A percentile compares a stretch with the other conserved stretches of the same genome.
Conservation (phyloP, 2,113 vertebrate species). For the Ramphastos sulfuratus region DNA sequence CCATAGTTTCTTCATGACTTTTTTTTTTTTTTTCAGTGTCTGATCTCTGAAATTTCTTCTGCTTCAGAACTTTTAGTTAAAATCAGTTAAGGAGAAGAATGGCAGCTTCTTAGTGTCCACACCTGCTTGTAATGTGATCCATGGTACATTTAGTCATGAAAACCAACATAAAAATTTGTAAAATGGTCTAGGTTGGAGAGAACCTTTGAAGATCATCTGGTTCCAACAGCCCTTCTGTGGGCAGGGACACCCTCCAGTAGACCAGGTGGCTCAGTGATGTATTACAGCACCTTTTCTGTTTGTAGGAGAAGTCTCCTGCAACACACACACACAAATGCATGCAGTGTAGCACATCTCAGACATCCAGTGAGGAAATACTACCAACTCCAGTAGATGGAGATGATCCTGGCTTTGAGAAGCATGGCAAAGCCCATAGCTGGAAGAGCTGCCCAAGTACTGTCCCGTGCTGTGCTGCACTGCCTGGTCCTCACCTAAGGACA, state of each 20-base stretch:
- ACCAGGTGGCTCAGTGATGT: too few species aligned
- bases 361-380: not conserved
- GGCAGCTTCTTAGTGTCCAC: not conserved
- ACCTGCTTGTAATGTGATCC: fast-evolving
- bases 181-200: too few species aligned
- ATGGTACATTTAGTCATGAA: not conserved
- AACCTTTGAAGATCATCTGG: too few species aligned
- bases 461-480: fast-evolving
- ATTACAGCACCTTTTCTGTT: not conserved
- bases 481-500: not conserved
- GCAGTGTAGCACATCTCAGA: fast-evolving
- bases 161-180: not conserved
- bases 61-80: not conserved
- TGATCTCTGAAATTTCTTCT: not conserved
- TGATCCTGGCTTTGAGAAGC: not conserved
- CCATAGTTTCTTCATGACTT: not conserved
- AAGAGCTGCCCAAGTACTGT: not conserved
- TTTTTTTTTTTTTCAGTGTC: not conserved
- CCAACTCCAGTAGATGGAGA: fast-evolving
- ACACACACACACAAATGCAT: fast-evolving
- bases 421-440: not conserved
- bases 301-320: fast-evolving
- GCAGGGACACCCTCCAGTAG: too few species aligned
- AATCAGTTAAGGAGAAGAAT: not conserved
- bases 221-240: too few species aligned